Conservation (phyloP, 2,888 invertebrate genomes). For the Sphaerophoria rueppellii region DNA sequence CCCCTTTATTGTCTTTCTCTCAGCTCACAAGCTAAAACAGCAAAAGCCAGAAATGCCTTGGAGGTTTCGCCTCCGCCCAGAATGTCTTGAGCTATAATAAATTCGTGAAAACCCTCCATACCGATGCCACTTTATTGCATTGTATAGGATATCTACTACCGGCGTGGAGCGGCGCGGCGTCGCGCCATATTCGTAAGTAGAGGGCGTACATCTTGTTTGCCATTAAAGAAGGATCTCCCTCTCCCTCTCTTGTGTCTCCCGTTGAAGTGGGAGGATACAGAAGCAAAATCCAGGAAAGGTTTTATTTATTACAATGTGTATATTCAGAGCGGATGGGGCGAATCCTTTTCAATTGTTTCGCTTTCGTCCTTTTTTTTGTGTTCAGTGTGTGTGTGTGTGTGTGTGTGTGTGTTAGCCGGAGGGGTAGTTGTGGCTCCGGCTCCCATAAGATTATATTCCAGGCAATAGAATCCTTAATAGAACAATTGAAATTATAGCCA, state of each 20-base stretch:
- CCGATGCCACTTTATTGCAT: conserved; percentile 47
- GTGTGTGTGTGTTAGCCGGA: conserved; percentile 35
- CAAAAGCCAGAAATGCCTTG: conserved; percentile 53
- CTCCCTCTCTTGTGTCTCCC: background rate
- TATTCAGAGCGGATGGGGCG: conserved; percentile 44
- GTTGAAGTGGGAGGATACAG: conserved; percentile 71
- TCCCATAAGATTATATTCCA: conserved; percentile 26
- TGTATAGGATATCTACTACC: background rate
- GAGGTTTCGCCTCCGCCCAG: conserved; percentile 63
- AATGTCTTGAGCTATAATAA: conserved; percentile 63
- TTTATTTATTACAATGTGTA: conserved; percentile 73
- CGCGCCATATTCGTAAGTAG: conserved; percentile 66
- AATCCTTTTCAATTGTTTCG: conserved; percentile 73
- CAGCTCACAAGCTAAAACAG: conserved; percentile 4
- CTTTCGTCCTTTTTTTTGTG: conserved; percentile 61
- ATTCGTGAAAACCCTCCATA: conserved; percentile 45
- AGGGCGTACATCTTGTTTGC: conserved; percentile 68
- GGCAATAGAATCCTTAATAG: conserved; percentile 68
- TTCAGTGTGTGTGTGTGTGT: conserved; percentile 9
- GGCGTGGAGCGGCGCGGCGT: background rate
- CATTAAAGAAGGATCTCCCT: conserved; percentile 52
- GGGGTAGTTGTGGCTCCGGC: conserved; percentile 61
- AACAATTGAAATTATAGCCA: conserved; percentile 73
- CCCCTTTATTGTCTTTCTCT: conserved; percentile 60
- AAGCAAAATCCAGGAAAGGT: conserved; percentile 72